Percentiles rank a stretch among this genome's conserved stretches.
phyloP scores from a whole-genome alignment of 2,888 invertebrate genomes.

The Baronia brevicornis region DNA sequence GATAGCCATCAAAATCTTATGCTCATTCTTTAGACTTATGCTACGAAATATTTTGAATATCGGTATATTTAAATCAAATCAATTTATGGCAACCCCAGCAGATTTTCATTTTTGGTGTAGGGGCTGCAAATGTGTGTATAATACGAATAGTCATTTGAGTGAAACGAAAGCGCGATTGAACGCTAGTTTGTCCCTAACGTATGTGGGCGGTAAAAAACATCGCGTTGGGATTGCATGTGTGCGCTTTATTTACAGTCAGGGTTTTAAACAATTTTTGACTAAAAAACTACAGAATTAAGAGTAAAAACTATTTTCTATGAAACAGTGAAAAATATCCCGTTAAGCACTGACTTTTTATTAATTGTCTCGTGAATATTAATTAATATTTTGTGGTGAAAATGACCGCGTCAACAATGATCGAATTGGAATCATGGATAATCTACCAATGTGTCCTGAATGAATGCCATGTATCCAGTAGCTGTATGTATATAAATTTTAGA shows the following conservation, averaged over 20 bases:
- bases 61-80: background rate
- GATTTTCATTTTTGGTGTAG: constrained; percentile 1
- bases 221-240: constrained; percentile 29
- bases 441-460: constrained; percentile 81
- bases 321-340: constrained; percentile 30
- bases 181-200: constrained; percentile 38
- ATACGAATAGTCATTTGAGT: no score
- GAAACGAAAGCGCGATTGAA: constrained; percentile 41
- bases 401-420: constrained; percentile 77
- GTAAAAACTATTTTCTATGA: constrained; percentile 15
- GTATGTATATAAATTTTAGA: constrained; percentile 63
- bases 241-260: constrained; percentile 41
- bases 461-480: constrained; percentile 78
- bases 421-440: constrained; percentile 81
- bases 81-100: constrained; percentile 7
- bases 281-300: constrained; percentile 29
- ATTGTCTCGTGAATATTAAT: constrained; percentile 33
- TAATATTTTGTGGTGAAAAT: constrained; percentile 38
- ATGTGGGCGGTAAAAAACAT: constrained; percentile 54
- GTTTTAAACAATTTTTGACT: constrained; percentile 38
- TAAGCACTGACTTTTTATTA: constrained; percentile 26
- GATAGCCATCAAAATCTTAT: no score
- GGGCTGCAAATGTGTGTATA: no score
- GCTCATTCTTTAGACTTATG: no score
- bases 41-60: no score